These are phyloP conservation scores for Dendrolimus houi DNA, from an alignment of 2,888 invertebrate genomes.

Conservation along the genomic window DNA sequence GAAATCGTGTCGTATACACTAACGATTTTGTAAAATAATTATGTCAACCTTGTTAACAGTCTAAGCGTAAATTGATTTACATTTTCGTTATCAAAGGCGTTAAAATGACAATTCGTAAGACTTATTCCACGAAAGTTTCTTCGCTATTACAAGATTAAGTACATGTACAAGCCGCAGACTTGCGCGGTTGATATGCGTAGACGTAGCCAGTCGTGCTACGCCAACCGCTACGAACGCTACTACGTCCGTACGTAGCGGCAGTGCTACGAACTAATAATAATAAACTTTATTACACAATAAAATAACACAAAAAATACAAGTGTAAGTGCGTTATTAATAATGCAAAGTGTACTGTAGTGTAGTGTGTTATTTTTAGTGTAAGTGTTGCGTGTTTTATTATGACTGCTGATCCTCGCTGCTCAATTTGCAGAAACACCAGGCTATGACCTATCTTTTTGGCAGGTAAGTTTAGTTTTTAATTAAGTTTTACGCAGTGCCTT, in stretches of 20 bases:
- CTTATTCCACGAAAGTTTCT: constrained; percentile 31
- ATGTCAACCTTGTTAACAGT: too few relatives aligned
- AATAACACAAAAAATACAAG: constrained; percentile 12
- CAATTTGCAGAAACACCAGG: constrained; percentile 46
- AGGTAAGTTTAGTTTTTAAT: constrained; percentile 67
- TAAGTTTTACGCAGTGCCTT: constrained; percentile 18
- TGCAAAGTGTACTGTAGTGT: constrained; percentile 29
- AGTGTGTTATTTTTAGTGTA: constrained; percentile 31
- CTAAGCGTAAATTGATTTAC: too few relatives aligned
- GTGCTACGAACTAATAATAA: constrained; percentile 29
- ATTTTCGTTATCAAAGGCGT: constrained; percentile 12
- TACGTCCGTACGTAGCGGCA: constrained; percentile 23
- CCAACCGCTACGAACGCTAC: constrained; percentile 45
- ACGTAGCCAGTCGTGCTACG: constrained; percentile 49
- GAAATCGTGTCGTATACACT: too few relatives aligned
- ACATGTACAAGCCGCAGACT: constrained; percentile 17
- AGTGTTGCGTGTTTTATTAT: constrained; percentile 31
- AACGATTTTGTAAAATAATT: too few relatives aligned
- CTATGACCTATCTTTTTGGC: constrained; percentile 60
- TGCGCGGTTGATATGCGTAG: constrained; percentile 48
- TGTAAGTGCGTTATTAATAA: constrained; percentile 22
- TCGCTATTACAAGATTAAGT: constrained; percentile 35
- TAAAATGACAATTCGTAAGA: constrained; percentile 21
- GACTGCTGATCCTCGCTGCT: constrained; percentile 31
- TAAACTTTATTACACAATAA: constrained; percentile 23